Evolutionary conservation across 2,797 vertebrate genomes (phyloP).

Genomic region (Halcyon badia): DNA sequence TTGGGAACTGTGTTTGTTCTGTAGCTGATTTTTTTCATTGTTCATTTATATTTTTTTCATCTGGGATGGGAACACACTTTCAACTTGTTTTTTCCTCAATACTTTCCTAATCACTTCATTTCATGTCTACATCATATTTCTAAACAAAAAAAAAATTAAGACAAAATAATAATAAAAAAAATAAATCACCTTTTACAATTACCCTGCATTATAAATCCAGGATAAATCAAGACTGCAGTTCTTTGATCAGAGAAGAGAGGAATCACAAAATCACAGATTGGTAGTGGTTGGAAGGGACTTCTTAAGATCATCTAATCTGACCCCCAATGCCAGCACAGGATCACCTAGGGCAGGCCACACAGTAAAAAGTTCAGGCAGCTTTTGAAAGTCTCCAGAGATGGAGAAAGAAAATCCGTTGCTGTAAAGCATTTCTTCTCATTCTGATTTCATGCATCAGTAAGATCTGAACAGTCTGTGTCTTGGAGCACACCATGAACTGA

Average conservation of each 20-base stretch:
- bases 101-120: background rate
- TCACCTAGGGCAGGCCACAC: too few species aligned
- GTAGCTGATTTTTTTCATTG: background rate
- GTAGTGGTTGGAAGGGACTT: too few species aligned
- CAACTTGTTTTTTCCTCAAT: background rate
- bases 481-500: slow-evolving; percentile 30
- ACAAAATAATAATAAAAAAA: background rate
- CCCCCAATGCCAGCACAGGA: too few species aligned
- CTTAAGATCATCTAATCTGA: too few species aligned
- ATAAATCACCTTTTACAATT: background rate
- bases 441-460: slow-evolving; percentile 60
- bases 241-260: background rate
- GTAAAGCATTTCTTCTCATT: slow-evolving; percentile 61
- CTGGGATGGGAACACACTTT: background rate
- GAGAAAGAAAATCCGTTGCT: background rate
- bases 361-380: too few species aligned
- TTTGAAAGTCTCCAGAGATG: too few species aligned
- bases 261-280: background rate
- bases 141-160: background rate
- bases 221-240: background rate
- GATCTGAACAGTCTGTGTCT: slow-evolving; percentile 61
- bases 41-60: background rate
- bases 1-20: background rate
- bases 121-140: background rate
- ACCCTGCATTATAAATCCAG: fast-evolving